A percentile compares a stretch with the other conserved stretches of the same genome.
Evolutionary conservation across 2,113 vertebrate genomes (phyloP).

Genomic region (Siniperca chuatsi): DNA sequence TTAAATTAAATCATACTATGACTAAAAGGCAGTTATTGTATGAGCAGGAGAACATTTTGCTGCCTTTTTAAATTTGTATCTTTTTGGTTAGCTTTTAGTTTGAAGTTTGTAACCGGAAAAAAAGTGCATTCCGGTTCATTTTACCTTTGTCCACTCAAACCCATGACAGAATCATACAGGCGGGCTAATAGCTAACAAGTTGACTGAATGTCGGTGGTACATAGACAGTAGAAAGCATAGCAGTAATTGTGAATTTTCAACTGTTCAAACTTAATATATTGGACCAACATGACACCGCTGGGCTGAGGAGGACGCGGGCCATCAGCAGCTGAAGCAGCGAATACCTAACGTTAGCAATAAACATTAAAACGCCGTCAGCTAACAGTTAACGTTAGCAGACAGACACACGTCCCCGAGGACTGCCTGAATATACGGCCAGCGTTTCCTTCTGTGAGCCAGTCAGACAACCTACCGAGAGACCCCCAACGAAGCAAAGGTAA

Average conservation of each 20-base stretch:
- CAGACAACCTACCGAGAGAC: background rate
- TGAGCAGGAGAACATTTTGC: background rate
- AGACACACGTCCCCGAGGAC: conserved; percentile 15
- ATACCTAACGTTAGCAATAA: background rate
- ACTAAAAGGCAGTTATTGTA: background rate
- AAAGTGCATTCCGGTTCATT: rapidly evolving
- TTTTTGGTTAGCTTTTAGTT: conserved; percentile 27
- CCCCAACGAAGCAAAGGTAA: conserved; percentile 39
- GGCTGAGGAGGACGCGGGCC: background rate
- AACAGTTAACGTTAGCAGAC: conserved; percentile 68
- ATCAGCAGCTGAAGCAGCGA: background rate
- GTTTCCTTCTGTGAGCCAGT: conserved; percentile 3
- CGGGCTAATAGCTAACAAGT: conserved; percentile 26
- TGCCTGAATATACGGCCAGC: conserved; percentile 5
- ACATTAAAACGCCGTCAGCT: conserved; percentile 45
- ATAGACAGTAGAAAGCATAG: background rate
- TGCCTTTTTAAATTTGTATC: background rate
- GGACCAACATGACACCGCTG: background rate
- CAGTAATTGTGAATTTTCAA: background rate
- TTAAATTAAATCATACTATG: background rate
- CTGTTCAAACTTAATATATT: background rate
- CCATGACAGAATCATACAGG: conserved; percentile 1
- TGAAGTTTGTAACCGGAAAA: conserved; percentile 43
- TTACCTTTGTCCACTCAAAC: background rate
- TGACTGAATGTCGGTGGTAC: background rate